Evolutionary conservation across 2,888 invertebrate genomes (phyloP).

Genomic region (Oxyteleia sp.): DNA sequence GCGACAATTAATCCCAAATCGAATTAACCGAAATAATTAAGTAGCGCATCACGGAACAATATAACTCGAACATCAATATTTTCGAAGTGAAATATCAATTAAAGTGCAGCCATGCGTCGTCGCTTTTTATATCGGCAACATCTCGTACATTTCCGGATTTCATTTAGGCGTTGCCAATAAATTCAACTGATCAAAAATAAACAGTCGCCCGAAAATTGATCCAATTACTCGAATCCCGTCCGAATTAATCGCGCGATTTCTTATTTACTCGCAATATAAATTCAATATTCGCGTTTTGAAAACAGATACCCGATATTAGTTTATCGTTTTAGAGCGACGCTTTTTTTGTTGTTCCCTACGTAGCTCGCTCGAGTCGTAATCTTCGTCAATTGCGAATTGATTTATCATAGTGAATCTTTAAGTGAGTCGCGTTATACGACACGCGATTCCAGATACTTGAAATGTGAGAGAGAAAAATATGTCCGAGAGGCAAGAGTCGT

Average conservation of each 20-base stretch:
- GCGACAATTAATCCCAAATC: not conserved
- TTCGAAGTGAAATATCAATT: constrained; percentile 37
- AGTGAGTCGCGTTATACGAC: constrained; percentile 80
- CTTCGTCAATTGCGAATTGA: constrained; percentile 68
- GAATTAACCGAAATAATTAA: constrained; percentile 12
- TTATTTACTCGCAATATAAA: constrained; percentile 45
- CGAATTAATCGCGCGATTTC: constrained; percentile 23
- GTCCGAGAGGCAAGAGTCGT: constrained; percentile 81
- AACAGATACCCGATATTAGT: constrained; percentile 44
- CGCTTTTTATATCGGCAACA: constrained; percentile 17
- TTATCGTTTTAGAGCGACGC: constrained; percentile 10
- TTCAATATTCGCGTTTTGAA: constrained; percentile 48
- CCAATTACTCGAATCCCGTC: constrained; percentile 29
- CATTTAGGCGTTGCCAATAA: constrained; percentile 27
- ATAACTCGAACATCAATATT: constrained; percentile 28
- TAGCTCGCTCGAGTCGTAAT: constrained; percentile 63
- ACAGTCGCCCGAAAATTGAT: constrained; percentile 26
- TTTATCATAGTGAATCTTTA: constrained; percentile 83
- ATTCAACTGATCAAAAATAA: constrained; percentile 46
- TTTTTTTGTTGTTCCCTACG: constrained; percentile 12
- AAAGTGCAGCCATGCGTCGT: not conserved
- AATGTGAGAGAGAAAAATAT: constrained; percentile 77
- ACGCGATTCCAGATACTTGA: constrained; percentile 79
- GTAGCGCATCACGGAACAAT: constrained; percentile 7
- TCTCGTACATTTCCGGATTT: constrained; percentile 47